Percentiles rank a stretch among this genome's conserved stretches.
Evolutionary conservation across 2,888 invertebrate species (phyloP).

Genomic region (Lottia gigantea): DNA sequence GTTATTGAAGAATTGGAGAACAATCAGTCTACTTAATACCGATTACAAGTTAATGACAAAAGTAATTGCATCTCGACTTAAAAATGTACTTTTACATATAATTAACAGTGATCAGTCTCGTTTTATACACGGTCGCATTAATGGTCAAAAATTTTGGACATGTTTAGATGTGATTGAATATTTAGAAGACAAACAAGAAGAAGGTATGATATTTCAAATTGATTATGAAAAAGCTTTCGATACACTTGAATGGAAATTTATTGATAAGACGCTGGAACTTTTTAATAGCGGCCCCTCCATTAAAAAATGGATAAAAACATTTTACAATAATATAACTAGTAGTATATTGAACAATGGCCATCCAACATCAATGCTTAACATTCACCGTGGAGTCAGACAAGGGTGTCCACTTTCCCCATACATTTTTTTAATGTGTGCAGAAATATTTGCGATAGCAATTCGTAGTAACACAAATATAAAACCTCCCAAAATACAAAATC

Average conservation of each 20-base stretch:
- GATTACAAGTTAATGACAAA: conserved; percentile 23
- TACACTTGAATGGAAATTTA: too few relatives aligned
- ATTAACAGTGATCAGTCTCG: conserved; percentile 24
- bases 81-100: conserved; percentile 12
- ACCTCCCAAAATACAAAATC: too few relatives aligned
- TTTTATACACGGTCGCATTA: conserved; percentile 13
- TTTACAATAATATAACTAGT: not conserved
- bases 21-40: conserved; percentile 19
- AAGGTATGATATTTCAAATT: not conserved
- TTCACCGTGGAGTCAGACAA: too few relatives aligned
- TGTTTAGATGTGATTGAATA: conserved; percentile 19
- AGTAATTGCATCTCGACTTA: conserved; percentile 17
- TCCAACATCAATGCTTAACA: not conserved
- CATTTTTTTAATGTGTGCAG: too few relatives aligned
- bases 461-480: not conserved
- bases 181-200: not conserved
- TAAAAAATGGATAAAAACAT: not conserved
- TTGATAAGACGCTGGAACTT: not conserved
- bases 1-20: conserved; percentile 17
- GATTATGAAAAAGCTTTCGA: too few relatives aligned
- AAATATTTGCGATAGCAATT: too few relatives aligned
- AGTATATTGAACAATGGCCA: not conserved
- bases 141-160: conserved; percentile 13
- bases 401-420: too few relatives aligned
- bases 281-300: not conserved